Conservation (phyloP, 1,140 invertebrate genomes). For the Acromyrmex heyeri region DNA sequence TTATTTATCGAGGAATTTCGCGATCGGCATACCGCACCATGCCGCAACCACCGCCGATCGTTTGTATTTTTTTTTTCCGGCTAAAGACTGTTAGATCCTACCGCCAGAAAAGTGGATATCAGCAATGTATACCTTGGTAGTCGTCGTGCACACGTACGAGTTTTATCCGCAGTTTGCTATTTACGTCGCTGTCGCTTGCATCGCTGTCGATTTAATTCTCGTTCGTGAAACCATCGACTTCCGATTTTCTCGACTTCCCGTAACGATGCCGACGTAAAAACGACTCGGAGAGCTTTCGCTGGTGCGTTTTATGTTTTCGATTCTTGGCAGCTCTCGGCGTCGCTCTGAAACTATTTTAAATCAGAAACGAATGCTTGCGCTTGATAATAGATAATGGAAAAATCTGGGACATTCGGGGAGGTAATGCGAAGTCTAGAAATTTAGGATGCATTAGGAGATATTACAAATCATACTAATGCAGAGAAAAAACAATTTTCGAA, state of each 20-base stretch:
- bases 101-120: conserved; percentile 34
- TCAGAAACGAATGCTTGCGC: conserved; percentile 6
- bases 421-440: background rate
- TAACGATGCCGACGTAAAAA: conserved; percentile 28
- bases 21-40: conserved; percentile 31
- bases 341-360: conserved; percentile 22
- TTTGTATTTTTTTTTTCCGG: conserved; percentile 7
- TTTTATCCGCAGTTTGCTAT: conserved; percentile 25
- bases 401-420: conserved; percentile 1
- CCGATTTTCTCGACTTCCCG: conserved; percentile 42
- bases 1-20: conserved; percentile 61
- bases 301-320: conserved; percentile 44
- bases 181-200: conserved; percentile 3
- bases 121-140: background rate
- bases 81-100: conserved; percentile 18
- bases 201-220: conserved; percentile 53
- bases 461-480: background rate
- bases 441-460: background rate
- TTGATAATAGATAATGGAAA: background rate
- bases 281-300: background rate
- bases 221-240: conserved; percentile 35
- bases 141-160: background rate
- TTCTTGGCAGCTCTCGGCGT: conserved; percentile 34
- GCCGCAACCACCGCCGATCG: background rate
- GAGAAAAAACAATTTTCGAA: background rate